phyloP scores from a whole-genome alignment of 2,797 vertebrate species.

The Rhodeus uyekii region DNA sequence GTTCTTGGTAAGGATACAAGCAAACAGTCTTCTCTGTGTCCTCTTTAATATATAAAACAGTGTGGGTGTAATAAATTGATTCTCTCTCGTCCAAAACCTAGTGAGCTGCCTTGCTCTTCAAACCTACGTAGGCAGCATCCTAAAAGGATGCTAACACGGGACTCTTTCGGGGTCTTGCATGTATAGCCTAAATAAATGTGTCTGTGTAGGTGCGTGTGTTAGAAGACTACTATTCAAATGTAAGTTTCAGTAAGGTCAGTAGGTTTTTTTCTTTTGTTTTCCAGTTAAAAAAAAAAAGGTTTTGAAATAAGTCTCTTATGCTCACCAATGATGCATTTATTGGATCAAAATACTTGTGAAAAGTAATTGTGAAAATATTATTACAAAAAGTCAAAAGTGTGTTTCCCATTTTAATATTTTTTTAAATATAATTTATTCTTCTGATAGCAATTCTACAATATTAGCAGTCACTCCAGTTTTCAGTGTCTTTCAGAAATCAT shows the following conservation, averaged over 20 bases:
- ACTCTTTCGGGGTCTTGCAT: not conserved
- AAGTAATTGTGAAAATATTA: too few species aligned
- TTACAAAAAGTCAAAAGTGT: too few species aligned
- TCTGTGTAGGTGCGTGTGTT: too few species aligned
- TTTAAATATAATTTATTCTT: not conserved
- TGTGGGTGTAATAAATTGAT: constrained; percentile 20
- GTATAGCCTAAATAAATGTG: not conserved
- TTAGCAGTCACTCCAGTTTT: not conserved
- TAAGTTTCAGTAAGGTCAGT: too few species aligned
- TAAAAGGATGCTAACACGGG: not conserved
- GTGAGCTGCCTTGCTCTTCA: not conserved
- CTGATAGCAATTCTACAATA: not conserved
- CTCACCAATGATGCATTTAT: not conserved
- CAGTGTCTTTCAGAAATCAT: not conserved
- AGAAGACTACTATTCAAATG: not conserved
- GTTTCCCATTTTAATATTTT: not conserved
- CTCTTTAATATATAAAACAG: constrained; percentile 9
- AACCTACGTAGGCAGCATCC: not conserved
- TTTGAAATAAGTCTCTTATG: not conserved
- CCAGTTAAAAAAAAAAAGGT: too few species aligned
- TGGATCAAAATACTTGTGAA: not conserved
- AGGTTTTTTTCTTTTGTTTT: too few species aligned
- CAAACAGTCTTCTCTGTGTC: constrained; percentile 19
- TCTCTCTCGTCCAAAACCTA: not conserved
- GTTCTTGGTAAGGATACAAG: not conserved